Evolutionary conservation across 2,888 invertebrate species (phyloP).

Genomic region (Siphlonurus alternatus): DNA sequence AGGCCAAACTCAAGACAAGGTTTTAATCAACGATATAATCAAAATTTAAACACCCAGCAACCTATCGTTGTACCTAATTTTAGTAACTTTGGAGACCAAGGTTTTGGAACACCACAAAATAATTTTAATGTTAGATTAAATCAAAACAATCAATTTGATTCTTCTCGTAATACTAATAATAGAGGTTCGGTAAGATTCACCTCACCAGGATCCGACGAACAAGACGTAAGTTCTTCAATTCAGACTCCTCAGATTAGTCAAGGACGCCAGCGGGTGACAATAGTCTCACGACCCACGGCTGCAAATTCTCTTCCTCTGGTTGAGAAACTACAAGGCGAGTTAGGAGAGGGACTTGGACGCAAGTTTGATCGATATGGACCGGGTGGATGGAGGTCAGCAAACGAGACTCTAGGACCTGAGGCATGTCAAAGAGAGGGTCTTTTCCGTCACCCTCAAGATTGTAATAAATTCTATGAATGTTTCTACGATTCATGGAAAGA

Average conservation of each 20-base stretch:
- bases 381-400: slow-evolving; percentile 39
- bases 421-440: slow-evolving; percentile 35
- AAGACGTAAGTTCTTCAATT: not conserved
- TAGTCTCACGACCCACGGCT: not conserved
- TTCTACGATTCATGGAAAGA: slow-evolving; percentile 64
- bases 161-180: no score
- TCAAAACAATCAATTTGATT: no score
- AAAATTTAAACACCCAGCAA: no score
- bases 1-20: no score
- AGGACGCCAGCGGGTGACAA: not conserved
- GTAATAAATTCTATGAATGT: slow-evolving; percentile 69
- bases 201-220: not conserved
- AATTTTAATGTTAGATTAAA: no score
- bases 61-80: no score
- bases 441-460: slow-evolving; percentile 52
- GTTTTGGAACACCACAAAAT: no score
- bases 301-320: not conserved
- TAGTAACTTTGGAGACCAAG: no score
- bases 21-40: no score
- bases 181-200: not conserved
- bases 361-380: slow-evolving; percentile 42
- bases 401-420: slow-evolving; percentile 34
- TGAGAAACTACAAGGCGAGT: slow-evolving; percentile 19
- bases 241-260: not conserved
- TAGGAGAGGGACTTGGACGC: slow-evolving; percentile 20